phyloP scores from a whole-genome alignment of 2,888 invertebrate species.

The Leptinotarsa rubiginosa region DNA sequence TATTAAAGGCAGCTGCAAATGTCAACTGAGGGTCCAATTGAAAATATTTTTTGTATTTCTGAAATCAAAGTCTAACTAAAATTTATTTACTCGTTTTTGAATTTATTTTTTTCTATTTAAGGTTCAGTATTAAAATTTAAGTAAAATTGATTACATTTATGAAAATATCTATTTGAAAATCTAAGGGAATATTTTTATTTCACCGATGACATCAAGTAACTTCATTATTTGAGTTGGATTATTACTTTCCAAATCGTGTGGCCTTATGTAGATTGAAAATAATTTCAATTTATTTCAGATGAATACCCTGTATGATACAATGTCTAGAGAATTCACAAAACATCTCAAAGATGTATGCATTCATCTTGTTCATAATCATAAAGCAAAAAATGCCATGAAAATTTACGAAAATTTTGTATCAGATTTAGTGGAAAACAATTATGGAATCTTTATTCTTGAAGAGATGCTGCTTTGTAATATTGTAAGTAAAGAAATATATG shows the following conservation, averaged over 20 bases:
- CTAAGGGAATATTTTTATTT: too few relatives aligned
- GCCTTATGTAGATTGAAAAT: neutral
- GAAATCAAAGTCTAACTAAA: too few relatives aligned
- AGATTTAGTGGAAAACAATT: conserved; percentile 69
- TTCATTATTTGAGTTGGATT: neutral
- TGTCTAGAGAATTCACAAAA: conserved; percentile 46
- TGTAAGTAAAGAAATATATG: conserved; percentile 59
- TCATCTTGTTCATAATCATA: conserved; percentile 68
- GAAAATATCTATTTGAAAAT: too few relatives aligned
- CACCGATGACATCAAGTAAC: too few relatives aligned
- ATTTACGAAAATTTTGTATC: conserved; percentile 66
- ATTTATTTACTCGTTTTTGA: too few relatives aligned
- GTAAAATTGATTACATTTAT: too few relatives aligned
- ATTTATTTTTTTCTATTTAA: too few relatives aligned
- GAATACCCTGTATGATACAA: conserved; percentile 33
- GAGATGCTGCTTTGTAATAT: conserved; percentile 71
- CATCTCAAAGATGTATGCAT: conserved; percentile 65
- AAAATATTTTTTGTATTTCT: too few relatives aligned
- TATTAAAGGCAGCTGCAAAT: too few relatives aligned
- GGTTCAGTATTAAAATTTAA: too few relatives aligned
- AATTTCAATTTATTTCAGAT: conserved; percentile 44
- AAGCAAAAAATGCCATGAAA: conserved; percentile 67
- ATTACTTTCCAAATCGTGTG: neutral
- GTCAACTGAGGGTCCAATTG: too few relatives aligned
- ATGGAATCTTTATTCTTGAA: conserved; percentile 70